A percentile compares a stretch with the other conserved stretches of the same genome.
Evolutionary conservation across 2,888 invertebrate species (phyloP).

Genomic region (Neoascia interrupta): DNA sequence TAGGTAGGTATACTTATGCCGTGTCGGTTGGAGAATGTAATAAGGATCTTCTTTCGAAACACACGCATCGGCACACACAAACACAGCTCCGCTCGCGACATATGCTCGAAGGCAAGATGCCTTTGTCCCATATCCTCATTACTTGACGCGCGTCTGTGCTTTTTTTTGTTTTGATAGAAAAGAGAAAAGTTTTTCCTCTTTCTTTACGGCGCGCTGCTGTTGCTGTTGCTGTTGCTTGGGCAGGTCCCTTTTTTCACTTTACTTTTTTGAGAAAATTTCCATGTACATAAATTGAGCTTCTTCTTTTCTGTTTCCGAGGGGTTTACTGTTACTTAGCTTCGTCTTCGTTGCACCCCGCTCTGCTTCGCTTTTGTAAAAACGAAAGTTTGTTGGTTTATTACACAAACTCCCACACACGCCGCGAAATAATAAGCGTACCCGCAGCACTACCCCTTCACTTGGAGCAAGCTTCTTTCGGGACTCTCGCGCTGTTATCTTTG

Average conservation of each 20-base stretch:
- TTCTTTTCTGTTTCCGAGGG: slow-evolving; percentile 55
- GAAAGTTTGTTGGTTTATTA: slow-evolving; percentile 68
- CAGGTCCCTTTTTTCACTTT: neutral
- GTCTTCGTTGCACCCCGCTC: slow-evolving; percentile 8
- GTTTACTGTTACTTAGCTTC: slow-evolving; percentile 56
- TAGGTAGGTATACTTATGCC: neutral
- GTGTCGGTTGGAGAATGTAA: slow-evolving; percentile 42
- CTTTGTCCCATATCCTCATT: slow-evolving; percentile 64
- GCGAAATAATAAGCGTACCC: slow-evolving; percentile 55
- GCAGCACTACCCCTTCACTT: slow-evolving; percentile 43
- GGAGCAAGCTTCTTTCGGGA: slow-evolving; percentile 4
- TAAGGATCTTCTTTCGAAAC: slow-evolving; percentile 45
- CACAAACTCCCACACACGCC: slow-evolving; percentile 45
- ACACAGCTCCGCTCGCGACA: slow-evolving; percentile 35
- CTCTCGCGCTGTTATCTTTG: slow-evolving; percentile 32
- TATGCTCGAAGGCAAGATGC: slow-evolving; percentile 60
- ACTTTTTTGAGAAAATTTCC: slow-evolving; percentile 24
- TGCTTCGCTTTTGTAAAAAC: slow-evolving; percentile 56
- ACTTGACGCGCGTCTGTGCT: slow-evolving; percentile 55
- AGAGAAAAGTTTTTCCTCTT: slow-evolving; percentile 58
- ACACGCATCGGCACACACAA: slow-evolving; percentile 10
- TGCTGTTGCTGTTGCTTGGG: slow-evolving; percentile 40
- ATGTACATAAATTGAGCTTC: slow-evolving; percentile 62
- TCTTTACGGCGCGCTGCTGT: slow-evolving; percentile 18
- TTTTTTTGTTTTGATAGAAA: slow-evolving; percentile 63